Conservation (phyloP, 30 jellyfish, hydroid and myxozoan species). For the Rhopilema esculentum region DNA sequence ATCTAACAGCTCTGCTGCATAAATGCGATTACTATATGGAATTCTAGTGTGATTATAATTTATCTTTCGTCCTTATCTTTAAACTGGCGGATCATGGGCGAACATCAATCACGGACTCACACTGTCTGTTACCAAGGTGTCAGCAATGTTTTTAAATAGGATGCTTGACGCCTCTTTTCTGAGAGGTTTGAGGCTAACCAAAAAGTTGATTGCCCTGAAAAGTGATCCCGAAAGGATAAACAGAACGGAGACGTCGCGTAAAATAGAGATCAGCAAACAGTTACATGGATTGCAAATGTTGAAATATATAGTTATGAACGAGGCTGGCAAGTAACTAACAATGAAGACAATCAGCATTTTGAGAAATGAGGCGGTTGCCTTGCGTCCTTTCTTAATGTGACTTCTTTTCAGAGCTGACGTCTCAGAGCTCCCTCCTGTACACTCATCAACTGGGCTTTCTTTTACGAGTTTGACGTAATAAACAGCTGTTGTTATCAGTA, state of each 20-base stretch:
- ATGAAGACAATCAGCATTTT: conserved; percentile 64
- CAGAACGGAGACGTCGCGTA: conserved; percentile 59
- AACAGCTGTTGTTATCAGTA: conserved; percentile 23
- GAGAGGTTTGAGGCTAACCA: conserved; percentile 27
- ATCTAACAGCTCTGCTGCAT: too few relatives aligned
- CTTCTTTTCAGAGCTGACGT: conserved; percentile 16
- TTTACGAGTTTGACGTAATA: conserved; percentile 42
- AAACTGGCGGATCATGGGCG: too few relatives aligned
- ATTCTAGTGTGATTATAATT: too few relatives aligned
- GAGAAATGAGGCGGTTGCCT: conserved; percentile 53
- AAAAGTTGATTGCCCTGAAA: conserved; percentile 63
- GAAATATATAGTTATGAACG: conserved; percentile 54
- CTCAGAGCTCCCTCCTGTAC: not conserved
- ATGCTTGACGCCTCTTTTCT: conserved; percentile 27
- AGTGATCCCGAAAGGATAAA: conserved; percentile 68
- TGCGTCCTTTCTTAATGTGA: conserved; percentile 19
- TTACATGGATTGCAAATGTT: conserved; percentile 50
- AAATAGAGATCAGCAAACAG: conserved; percentile 32
- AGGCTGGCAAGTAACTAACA: conserved; percentile 68
- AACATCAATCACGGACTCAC: not conserved
- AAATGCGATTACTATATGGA: too few relatives aligned
- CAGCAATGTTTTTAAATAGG: conserved; percentile 16
- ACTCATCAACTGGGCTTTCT: not conserved
- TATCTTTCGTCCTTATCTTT: too few relatives aligned
- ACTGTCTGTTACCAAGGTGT: conserved; percentile 16